phyloP scores from a whole-genome alignment of 1,140 invertebrate species.

The Steinernema khuongi region DNA sequence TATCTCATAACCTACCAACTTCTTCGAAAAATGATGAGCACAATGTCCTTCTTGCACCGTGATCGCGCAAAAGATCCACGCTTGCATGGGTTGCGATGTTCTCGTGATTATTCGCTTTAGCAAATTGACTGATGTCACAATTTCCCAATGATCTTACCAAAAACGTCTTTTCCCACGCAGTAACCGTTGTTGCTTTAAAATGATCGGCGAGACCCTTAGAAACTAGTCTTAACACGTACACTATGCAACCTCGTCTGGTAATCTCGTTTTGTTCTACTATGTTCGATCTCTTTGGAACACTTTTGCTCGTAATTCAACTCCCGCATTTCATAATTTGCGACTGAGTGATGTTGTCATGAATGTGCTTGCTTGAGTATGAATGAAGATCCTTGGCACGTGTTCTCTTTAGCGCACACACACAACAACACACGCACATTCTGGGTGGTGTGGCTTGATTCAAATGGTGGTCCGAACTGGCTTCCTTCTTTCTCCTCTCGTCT shows the following conservation, averaged over 20 bases:
- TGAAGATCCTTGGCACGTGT: neutral
- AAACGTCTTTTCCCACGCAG: neutral
- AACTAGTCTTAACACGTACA: conserved; percentile 1
- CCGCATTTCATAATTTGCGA: neutral
- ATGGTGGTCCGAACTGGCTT: neutral
- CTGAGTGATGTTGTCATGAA: neutral
- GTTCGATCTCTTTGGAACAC: conserved; percentile 3
- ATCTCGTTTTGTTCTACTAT: neutral
- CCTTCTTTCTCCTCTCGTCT: neutral
- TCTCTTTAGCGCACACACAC: conserved; percentile 2
- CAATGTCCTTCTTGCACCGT: neutral
- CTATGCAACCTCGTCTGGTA: neutral
- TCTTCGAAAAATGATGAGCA: neutral
- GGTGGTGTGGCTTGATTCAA: conserved; percentile 11
- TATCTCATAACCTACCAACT: conserved; percentile 10
- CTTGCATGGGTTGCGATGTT: neutral
- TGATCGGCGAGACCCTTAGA: neutral
- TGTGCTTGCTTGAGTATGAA: neutral
- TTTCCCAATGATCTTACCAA: neutral
- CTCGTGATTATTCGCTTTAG: neutral
- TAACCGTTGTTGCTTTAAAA: neutral
- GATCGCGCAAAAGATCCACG: neutral
- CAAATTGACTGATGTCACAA: neutral
- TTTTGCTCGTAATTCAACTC: conserved; percentile 1
- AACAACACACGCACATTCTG: conserved; percentile 10